Evolutionary conservation across 2,888 invertebrate genomes (phyloP).

Genomic region (Ernsta delagoae): DNA sequence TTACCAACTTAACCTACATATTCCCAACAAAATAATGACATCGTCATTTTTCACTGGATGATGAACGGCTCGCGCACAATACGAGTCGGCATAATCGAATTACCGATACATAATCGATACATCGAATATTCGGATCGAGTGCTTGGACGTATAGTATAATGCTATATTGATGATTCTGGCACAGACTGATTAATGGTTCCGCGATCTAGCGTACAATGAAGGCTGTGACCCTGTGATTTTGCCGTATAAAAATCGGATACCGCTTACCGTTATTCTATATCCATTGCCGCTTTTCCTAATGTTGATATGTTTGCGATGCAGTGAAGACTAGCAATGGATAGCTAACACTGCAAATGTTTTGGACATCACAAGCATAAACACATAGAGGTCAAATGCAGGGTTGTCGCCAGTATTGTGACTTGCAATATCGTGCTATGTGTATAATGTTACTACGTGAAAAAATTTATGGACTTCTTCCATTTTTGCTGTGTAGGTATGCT

Average conservation of each 20-base stretch:
- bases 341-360: slow-evolving; percentile 18
- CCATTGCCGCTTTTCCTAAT: slow-evolving; percentile 50
- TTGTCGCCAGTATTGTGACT: slow-evolving; percentile 81
- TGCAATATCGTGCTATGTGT: slow-evolving; percentile 60
- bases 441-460: slow-evolving; percentile 32
- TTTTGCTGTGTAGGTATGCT: slow-evolving; percentile 13
- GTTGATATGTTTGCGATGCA: slow-evolving; percentile 44
- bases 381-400: slow-evolving; percentile 63
- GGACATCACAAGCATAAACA: slow-evolving; percentile 8
- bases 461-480: slow-evolving; percentile 30
- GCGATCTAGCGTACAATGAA: slow-evolving; percentile 75
- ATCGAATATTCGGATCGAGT: slow-evolving; percentile 77
- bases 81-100: slow-evolving; percentile 75
- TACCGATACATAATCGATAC: slow-evolving; percentile 79
- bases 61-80: slow-evolving; percentile 72
- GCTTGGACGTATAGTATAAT: slow-evolving; percentile 75
- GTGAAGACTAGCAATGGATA: slow-evolving; percentile 16
- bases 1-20: slow-evolving; percentile 40
- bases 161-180: slow-evolving; percentile 82
- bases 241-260: slow-evolving; percentile 48
- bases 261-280: slow-evolving; percentile 34
- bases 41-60: slow-evolving; percentile 65
- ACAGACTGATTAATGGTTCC: slow-evolving; percentile 83
- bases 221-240: slow-evolving; percentile 58
- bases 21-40: slow-evolving; percentile 54